Evolutionary conservation across 2,888 invertebrate genomes (phyloP), one percentile per base, ranked within the genome.

Genomic region (Seira sanloemensis): DNA sequence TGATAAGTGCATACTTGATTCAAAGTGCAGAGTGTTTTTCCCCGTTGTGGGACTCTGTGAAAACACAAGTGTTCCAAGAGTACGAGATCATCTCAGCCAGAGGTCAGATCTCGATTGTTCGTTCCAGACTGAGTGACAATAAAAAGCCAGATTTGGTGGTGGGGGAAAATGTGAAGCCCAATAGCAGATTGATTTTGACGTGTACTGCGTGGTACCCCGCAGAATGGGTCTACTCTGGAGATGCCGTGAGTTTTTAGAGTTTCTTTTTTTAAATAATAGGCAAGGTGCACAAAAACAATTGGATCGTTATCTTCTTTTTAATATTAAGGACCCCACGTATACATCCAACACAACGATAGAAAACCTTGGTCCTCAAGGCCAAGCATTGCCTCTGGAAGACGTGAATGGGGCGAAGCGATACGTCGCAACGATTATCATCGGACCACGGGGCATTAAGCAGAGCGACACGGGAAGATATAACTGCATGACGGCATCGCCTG

Each of bases 21-120:
- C 4, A 37, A 37, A 66, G 58, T 12, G 82, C 62, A 9, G 21
- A 37, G 66, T 26, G 83, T 21, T 76, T 87, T 37, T 87, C 87
- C 18, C 87, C 87, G 19, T 50, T 87, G 46, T 87, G 87, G 87
- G 87, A 87, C 37, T 86, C 86, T 19, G 86, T 87, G 58, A 87
- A 81, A 72, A 87, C 87, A 2, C 82, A 86, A 27, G 85, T 87
- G 50, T 84, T 80, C 74, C 86, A 87, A 78, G 87, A 86, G 25
- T 87, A 87, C 69, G 86, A 85, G 46, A 69, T 87, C 7, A 50
- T 68, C 23, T 65, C 82, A n/a, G 66, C 82, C 2, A 65, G 76
- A 16, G 85, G 86, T 19, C 77, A 79, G 69, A 68, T 77, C 54
- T 74, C 69, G n/a, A 69, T 82, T 24, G 86, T 86, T 16, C 78